Evolutionary conservation across 2,797 vertebrate species (phyloP).

Genomic region (Nothura maculosa): DNA sequence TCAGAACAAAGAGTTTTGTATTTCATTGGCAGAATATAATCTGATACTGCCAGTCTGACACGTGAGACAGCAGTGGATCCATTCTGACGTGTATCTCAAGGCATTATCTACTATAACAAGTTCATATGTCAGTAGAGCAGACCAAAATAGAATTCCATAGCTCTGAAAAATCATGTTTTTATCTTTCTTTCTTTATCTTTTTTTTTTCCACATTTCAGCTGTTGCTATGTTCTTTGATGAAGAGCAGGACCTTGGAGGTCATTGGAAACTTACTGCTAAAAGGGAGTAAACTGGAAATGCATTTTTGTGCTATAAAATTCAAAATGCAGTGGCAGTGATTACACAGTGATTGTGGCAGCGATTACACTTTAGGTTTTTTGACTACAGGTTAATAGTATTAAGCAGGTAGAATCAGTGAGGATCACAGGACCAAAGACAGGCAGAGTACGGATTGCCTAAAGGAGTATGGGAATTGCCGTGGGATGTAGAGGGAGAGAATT

Average conservation of each 20-base stretch:
- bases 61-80: background rate
- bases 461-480: background rate
- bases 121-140: background rate
- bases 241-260: background rate
- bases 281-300: background rate
- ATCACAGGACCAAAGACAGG: background rate
- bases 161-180: background rate
- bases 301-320: background rate
- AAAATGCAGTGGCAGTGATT: background rate
- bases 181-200: background rate
- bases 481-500: background rate
- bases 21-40: background rate
- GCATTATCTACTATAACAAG: background rate
- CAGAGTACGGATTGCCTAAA: background rate
- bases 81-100: conserved; percentile 11
- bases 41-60: background rate
- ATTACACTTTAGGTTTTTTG: background rate
- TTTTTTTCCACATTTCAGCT: background rate
- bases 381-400: background rate
- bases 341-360: background rate
- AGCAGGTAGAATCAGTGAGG: background rate
- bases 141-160: background rate
- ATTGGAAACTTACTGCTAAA: background rate
- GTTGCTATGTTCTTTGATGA: background rate
- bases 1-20: background rate